Percentiles rank a stretch among this genome's conserved stretches.
Evolutionary conservation across 2,113 vertebrate genomes (phyloP).

Genomic region (Meriones unguiculatus): DNA sequence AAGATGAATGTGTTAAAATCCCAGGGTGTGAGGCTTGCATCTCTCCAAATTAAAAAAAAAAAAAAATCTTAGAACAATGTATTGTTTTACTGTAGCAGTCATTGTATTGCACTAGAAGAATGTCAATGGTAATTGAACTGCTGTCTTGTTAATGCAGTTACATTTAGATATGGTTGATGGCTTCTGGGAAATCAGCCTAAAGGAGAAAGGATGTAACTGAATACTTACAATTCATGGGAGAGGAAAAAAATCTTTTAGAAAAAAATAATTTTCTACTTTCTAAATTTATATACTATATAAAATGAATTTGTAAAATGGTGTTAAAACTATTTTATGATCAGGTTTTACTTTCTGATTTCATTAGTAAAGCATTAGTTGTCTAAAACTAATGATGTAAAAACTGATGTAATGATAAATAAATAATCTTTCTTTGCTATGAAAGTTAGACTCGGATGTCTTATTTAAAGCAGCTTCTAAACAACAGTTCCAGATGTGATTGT

Average conservation of each 20-base stretch:
- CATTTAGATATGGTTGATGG: slow-evolving; percentile 12
- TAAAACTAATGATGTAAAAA: background rate
- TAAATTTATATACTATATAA: background rate
- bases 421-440: background rate
- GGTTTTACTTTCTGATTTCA: slow-evolving; percentile 23
- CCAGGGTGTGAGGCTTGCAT: background rate
- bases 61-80: slow-evolving; percentile 25
- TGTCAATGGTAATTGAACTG: slow-evolving; percentile 18
- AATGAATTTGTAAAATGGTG: background rate
- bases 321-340: background rate
- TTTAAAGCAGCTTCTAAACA: background rate
- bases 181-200: slow-evolving; percentile 29
- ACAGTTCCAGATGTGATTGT: background rate
- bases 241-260: background rate
- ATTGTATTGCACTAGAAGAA: background rate
- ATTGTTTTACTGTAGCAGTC: slow-evolving; percentile 46
- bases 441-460: background rate
- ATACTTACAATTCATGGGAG: background rate
- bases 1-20: slow-evolving; percentile 61
- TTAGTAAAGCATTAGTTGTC: background rate
- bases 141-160: background rate
- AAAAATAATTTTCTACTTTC: slow-evolving; percentile 18
- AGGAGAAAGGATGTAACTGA: background rate
- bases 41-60: slow-evolving; percentile 59
- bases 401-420: background rate